phyloP scores from a whole-genome alignment of 2,797 vertebrate genomes.

The Saxicola maurus region DNA sequence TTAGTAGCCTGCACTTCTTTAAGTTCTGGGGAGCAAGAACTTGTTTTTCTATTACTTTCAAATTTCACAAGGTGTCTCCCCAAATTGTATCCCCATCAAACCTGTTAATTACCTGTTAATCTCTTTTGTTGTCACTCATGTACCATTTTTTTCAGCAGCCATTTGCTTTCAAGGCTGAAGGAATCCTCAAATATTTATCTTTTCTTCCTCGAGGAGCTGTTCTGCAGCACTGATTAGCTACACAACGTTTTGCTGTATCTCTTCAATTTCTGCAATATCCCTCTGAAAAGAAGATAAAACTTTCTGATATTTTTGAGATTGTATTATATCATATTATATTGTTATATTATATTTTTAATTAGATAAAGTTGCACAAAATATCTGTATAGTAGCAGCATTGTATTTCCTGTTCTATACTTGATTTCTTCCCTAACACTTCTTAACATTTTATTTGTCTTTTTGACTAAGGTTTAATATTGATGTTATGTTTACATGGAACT shows the following conservation, averaged over 20 bases:
- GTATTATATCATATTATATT: no score
- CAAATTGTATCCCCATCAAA: not conserved
- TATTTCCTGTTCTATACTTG: not conserved
- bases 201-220: not conserved
- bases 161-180: not conserved
- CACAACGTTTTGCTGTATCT: not conserved
- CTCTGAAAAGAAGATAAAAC: not conserved
- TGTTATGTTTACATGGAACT: not conserved
- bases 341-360: not conserved
- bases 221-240: not conserved
- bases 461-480: not conserved
- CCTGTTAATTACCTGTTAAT: not conserved
- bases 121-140: not conserved
- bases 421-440: not conserved
- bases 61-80: not conserved
- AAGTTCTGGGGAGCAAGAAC: not conserved
- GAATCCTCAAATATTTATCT: not conserved
- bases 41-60: not conserved
- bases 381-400: not conserved
- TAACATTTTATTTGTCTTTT: not conserved
- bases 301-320: not conserved
- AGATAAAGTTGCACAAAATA: not conserved
- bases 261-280: not conserved
- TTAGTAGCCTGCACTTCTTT: not conserved
- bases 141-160: not conserved